phyloP scores from a whole-genome alignment of 2,797 vertebrate genomes.

The Syndactyla subalaris region DNA sequence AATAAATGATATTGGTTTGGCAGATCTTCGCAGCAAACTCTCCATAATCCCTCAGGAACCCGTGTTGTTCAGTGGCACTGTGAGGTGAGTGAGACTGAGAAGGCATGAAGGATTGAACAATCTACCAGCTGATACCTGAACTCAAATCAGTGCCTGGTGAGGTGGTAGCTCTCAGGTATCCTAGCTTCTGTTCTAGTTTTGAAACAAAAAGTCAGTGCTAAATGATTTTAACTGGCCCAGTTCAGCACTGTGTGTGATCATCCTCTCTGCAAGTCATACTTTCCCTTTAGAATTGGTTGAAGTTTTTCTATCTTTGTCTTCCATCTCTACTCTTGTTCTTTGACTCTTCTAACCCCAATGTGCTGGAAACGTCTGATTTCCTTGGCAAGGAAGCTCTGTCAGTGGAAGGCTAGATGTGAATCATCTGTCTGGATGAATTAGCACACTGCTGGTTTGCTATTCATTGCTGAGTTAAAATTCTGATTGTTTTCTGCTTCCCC shows the following conservation, averaged over 20 bases:
- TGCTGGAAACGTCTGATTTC: not conserved
- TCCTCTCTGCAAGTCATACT: not conserved
- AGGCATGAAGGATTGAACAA: not conserved
- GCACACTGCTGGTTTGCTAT: not conserved
- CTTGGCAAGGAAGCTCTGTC: not conserved
- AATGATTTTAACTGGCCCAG: not conserved
- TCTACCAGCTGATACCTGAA: not conserved
- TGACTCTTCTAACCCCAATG: not conserved
- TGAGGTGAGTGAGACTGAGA: constrained; percentile 80
- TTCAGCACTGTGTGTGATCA: not conserved
- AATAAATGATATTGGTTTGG: constrained; percentile 90
- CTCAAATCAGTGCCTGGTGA: not conserved
- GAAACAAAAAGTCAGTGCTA: not conserved
- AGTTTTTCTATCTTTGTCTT: not conserved
- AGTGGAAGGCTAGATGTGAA: not conserved
- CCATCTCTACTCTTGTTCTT: not conserved
- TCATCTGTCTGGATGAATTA: not conserved
- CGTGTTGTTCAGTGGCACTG: constrained; percentile 90
- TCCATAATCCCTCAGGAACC: constrained; percentile 96
- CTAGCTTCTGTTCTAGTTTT: not conserved
- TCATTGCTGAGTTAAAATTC: not conserved
- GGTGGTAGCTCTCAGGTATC: not conserved
- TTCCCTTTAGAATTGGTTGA: not conserved
- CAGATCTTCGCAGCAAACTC: constrained; percentile 91
- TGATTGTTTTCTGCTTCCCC: constrained; percentile 5